Base-by-base conservation (phyloP, 2,113 vertebrate genomes). In the Cynoglossus semilaevis region DNA sequence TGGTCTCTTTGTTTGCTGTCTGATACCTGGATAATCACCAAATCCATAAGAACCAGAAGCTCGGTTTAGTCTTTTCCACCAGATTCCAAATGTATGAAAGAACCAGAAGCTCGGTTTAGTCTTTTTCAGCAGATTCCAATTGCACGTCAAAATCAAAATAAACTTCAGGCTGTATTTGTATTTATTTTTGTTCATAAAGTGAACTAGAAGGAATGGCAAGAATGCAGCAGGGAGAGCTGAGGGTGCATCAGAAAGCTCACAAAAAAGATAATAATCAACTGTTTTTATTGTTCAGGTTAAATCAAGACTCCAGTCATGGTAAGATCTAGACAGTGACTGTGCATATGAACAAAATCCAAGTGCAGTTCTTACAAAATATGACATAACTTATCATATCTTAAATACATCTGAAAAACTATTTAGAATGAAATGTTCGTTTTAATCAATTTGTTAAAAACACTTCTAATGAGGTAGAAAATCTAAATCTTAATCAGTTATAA, bases 211-310 rank as follows among this genome's bases (percentile, higher is more conserved):
- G 50, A 82, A 79, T 64, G 59, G 9, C 1, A 72, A 42, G 49
- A 76, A 79, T 69, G 63, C 34, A 44, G 43, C 22, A 16, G 57
- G 37, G 45, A 45, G 0, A 35, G 47, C 37, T 5, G 15, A 38
- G 44, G 70, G 63, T 37, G 35, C 38, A 48, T 64, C n/a, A 52
- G 59, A 57, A 41, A 46, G 14, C 53, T 63, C 12, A 67, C 51
- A 11, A 22, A 63, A 9, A 53, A 63, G 78, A 65, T 54, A 55
- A 45, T 58, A 36, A n/a, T 58, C 17, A 19, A 29, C 29, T 59
- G 51, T 58, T 12, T 82, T 82, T 84, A 78, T 76, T 85, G 58
- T 79, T 76, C 69, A 46, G 58, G 41, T 70, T 48, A 13, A 68
- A 76, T 71, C 44, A 56, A 64, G 43, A 44, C 51, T 56, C 34